phyloP scores from a whole-genome alignment of 2,888 invertebrate genomes.

The Meandrusa payeni region DNA sequence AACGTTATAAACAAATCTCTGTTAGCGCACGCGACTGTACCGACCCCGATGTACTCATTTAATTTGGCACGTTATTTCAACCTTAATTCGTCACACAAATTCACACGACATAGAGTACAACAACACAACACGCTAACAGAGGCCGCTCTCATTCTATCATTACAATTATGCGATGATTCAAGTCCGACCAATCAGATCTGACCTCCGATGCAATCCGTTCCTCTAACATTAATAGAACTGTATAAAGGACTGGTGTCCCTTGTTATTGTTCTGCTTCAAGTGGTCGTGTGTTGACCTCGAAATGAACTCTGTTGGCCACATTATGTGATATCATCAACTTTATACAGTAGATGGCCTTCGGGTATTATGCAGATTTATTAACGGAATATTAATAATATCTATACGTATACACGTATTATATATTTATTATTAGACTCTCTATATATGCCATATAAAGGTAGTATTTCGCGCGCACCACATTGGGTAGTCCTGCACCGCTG shows the following conservation, averaged over 20 bases:
- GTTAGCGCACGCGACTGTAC: slow-evolving; percentile 5
- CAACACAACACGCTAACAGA: slow-evolving; percentile 9
- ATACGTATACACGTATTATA: too few relatives aligned
- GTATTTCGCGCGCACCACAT: too few relatives aligned
- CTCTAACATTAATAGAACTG: slow-evolving; percentile 23
- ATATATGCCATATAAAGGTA: too few relatives aligned
- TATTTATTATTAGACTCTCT: too few relatives aligned
- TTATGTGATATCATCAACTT: slow-evolving; percentile 54
- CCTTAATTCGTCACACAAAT: slow-evolving; percentile 39
- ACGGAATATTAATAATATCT: neutral
- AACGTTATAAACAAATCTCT: too few relatives aligned
- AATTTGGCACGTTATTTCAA: slow-evolving; percentile 29
- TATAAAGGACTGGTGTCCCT: slow-evolving; percentile 20
- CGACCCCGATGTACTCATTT: slow-evolving; percentile 20
- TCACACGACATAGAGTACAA: slow-evolving; percentile 16
- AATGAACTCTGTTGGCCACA: slow-evolving; percentile 36
- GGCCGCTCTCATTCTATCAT: slow-evolving; percentile 44
- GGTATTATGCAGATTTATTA: slow-evolving; percentile 48
- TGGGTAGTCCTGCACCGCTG: too few relatives aligned
- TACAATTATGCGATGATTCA: slow-evolving; percentile 46
- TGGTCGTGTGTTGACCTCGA: slow-evolving; percentile 45
- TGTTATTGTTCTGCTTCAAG: slow-evolving; percentile 24
- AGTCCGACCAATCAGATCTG: slow-evolving; percentile 40
- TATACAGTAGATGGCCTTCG: slow-evolving; percentile 59
- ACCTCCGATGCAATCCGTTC: slow-evolving; percentile 35